phyloP scores from a whole-genome alignment of 2,888 invertebrate genomes.

The Heliconius erato region DNA sequence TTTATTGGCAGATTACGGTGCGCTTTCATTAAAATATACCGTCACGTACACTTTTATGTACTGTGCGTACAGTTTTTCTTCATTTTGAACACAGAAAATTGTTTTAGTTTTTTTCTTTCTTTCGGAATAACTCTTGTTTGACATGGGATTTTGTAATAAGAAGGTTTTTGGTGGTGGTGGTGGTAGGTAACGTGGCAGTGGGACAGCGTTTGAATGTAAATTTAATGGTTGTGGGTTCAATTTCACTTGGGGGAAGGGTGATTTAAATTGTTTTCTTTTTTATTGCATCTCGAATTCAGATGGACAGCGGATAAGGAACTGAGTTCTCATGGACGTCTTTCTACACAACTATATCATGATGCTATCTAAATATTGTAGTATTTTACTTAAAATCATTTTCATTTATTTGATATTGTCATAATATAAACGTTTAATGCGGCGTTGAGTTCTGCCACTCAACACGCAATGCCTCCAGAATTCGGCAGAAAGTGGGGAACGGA shows the following conservation, averaged over 20 bases:
- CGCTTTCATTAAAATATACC: conserved; percentile 47
- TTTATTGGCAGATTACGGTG: conserved; percentile 49
- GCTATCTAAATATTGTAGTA: background rate
- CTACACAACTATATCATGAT: background rate
- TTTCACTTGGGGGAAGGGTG: background rate
- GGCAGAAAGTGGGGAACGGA: too few species aligned
- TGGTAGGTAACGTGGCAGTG: background rate
- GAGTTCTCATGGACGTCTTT: background rate
- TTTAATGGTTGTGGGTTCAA: background rate
- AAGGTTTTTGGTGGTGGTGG: background rate
- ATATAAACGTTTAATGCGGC: background rate
- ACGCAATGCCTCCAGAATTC: too few species aligned
- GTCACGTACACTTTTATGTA: conserved; percentile 36
- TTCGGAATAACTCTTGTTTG: background rate
- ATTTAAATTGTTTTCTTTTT: background rate
- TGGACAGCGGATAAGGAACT: background rate
- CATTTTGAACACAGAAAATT: background rate
- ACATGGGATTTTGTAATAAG: background rate
- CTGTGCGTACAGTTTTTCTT: conserved; percentile 1
- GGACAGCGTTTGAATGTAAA: too few species aligned
- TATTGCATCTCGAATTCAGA: background rate
- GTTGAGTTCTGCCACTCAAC: too few species aligned
- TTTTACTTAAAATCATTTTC: background rate
- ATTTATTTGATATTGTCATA: background rate
- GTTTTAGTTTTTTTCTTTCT: background rate